Conservation (phyloP, 1,140 invertebrate genomes). For the Drosophila pruinosa region DNA sequence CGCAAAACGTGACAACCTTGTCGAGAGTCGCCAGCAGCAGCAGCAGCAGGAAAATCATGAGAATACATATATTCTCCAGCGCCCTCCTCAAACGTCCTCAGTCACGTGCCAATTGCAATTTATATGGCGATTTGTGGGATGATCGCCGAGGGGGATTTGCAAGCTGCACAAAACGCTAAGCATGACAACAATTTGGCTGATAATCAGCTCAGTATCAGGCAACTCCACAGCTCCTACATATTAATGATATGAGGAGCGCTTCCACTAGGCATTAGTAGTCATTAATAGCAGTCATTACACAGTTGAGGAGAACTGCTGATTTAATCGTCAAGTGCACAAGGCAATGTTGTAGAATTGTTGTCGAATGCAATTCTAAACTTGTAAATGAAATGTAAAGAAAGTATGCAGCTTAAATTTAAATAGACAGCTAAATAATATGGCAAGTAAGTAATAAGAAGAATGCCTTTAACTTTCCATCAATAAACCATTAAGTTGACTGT, state of each 20-base stretch:
- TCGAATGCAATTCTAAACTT: no score
- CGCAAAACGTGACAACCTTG: constrained; percentile 54
- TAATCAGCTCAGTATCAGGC: not conserved
- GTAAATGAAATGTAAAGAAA: no score
- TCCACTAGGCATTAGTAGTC: not conserved
- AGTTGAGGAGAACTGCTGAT: constrained; percentile 11
- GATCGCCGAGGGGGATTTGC: not conserved
- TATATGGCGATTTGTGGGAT: constrained; percentile 4
- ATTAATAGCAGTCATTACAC: constrained; percentile 3
- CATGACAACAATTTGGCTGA: constrained; percentile 24
- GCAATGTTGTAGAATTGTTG: not conserved
- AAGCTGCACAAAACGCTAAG: constrained; percentile 8
- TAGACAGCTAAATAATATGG: no score
- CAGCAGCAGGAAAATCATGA: constrained; percentile 16
- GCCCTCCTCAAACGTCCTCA: not conserved
- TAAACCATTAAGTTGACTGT: no score
- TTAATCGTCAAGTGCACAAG: not conserved
- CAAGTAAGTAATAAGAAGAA: no score
- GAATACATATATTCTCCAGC: constrained; percentile 7
- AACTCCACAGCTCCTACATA: not conserved
- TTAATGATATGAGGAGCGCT: constrained; percentile 25
- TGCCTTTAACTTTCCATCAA: no score
- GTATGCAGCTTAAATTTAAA: no score
- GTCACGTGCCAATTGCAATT: constrained; percentile 36
- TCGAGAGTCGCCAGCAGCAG: constrained; percentile 7